Percentiles rank a stretch among this genome's conserved stretches.
phyloP scores from a whole-genome alignment of 2,797 vertebrate genomes.

The Acanthurus lineatus region DNA sequence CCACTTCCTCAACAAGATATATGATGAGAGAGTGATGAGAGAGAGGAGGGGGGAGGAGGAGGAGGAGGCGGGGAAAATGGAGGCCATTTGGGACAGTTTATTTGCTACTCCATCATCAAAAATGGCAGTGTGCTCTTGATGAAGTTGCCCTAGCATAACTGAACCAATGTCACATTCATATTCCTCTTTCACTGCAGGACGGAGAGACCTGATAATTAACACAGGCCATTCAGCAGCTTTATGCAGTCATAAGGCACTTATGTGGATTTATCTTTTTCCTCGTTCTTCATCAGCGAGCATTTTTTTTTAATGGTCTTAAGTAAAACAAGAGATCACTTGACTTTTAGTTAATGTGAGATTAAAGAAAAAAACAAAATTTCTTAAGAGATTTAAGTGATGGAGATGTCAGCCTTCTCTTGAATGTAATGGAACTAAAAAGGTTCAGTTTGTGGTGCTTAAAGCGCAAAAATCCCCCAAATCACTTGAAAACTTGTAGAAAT shows the following conservation, averaged over 20 bases:
- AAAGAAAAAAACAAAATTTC: too few species aligned
- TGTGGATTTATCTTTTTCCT: conserved; percentile 37
- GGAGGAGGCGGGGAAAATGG: conserved; percentile 13
- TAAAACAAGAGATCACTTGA: conserved; percentile 2
- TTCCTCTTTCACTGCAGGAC: conserved; percentile 43
- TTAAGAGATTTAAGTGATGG: too few species aligned
- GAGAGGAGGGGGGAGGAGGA: conserved; percentile 14
- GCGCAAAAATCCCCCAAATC: too few species aligned
- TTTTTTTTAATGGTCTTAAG: conserved; percentile 22
- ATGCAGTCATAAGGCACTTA: conserved; percentile 33
- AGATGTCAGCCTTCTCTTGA: too few species aligned
- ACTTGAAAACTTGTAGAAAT: too few species aligned
- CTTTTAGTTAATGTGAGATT: too few species aligned
- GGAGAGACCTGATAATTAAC: conserved; percentile 52
- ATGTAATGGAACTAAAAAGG: too few species aligned
- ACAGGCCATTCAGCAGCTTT: conserved; percentile 42
- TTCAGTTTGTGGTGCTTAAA: too few species aligned
- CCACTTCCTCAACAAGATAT: not conserved
- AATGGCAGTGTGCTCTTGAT: conserved; percentile 59
- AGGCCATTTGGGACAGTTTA: conserved; percentile 64
- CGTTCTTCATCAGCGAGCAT: conserved; percentile 20
- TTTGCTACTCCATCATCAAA: conserved; percentile 63
- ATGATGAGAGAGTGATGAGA: conserved; percentile 25
- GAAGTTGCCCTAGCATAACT: conserved; percentile 48
- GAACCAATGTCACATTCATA: conserved; percentile 46